A percentile compares a stretch with the other conserved stretches of the same genome.
Conservation (phyloP, 1,140 invertebrate species). For the Cryptotermes secundus region DNA sequence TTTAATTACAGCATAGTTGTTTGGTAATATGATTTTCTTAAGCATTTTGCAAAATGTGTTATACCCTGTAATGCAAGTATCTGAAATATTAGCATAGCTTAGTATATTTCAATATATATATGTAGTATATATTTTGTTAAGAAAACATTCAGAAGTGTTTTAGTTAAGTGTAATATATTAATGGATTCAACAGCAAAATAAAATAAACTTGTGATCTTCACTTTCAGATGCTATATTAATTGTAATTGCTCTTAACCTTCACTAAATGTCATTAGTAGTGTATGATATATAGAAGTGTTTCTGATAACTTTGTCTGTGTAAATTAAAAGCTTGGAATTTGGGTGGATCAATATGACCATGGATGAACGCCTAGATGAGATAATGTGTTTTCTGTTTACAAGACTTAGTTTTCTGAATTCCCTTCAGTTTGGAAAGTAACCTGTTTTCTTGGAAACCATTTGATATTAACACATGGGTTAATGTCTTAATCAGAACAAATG, state of each 20-base stretch:
- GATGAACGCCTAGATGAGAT: neutral
- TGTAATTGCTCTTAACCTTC: constrained; percentile 6
- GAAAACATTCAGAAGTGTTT: neutral
- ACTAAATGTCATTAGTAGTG: constrained; percentile 21
- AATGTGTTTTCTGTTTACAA: neutral
- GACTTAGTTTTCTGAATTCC: neutral
- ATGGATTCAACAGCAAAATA: neutral
- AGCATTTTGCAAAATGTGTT: neutral
- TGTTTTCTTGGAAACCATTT: neutral
- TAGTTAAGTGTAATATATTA: neutral
- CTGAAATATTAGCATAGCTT: neutral
- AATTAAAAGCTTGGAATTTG: constrained; percentile 29
- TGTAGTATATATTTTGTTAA: constrained; percentile 1
- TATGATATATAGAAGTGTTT: neutral
- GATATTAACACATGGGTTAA: neutral
- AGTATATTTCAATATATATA: neutral
- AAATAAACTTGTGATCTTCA: neutral
- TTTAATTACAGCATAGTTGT: neutral
- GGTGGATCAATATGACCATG: constrained; percentile 31
- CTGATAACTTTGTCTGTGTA: constrained; percentile 21
- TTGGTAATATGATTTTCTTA: neutral
- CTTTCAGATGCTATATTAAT: neutral
- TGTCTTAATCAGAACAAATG: too few relatives aligned
- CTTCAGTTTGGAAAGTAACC: neutral
- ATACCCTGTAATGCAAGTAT: neutral